Evolutionary conservation across 2,797 vertebrate species (phyloP), one percentile per base, ranked within the genome.

Genomic region (Sebastes minor): DNA sequence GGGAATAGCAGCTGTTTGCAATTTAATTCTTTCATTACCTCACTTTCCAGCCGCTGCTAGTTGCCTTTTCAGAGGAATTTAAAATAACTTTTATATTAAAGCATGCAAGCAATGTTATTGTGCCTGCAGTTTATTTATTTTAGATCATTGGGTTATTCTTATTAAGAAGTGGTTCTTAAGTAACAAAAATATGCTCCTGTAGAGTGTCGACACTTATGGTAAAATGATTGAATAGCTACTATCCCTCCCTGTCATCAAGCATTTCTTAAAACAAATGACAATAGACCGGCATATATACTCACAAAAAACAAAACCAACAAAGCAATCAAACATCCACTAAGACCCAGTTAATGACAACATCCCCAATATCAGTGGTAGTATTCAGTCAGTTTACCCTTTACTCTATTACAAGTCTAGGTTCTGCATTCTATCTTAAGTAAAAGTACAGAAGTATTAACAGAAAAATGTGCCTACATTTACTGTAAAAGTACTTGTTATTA

Each of bases 1-100:
- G 78, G 64, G 62, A 79, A 53, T 22, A 68, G 35, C 73, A 86
- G 67, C 73, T 76, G 74, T 84, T 84, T 82, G 63, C 28, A 74
- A 76, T 86, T 90, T 60, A 77, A 72, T 68, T 81, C 4, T 46
- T 38, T 76, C 67, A 86, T 76, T 74, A 65, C 33, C 20, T 76
- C 11, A 35, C 28, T 78, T 72, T 63, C 63, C 33, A 78, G 72
- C 33, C 56, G 33, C 12, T 60, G 55, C 65, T 49, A 30, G 25
- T 77, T 60, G 12, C 1, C 8, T 74, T 76, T 76, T 61, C 16
- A 63, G 25, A 20, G n/a, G 16, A 72, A 77, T 70, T 70, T 59
- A 62, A 84, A 38, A 81, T 4, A 67, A 68, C 42, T 53, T 76
- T 33, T 78, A 80, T 69, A 62, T 59, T 53, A 72, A 76, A 87